phyloP scores from a whole-genome alignment of 2,797 vertebrate species.

The Garrulus glandarius region DNA sequence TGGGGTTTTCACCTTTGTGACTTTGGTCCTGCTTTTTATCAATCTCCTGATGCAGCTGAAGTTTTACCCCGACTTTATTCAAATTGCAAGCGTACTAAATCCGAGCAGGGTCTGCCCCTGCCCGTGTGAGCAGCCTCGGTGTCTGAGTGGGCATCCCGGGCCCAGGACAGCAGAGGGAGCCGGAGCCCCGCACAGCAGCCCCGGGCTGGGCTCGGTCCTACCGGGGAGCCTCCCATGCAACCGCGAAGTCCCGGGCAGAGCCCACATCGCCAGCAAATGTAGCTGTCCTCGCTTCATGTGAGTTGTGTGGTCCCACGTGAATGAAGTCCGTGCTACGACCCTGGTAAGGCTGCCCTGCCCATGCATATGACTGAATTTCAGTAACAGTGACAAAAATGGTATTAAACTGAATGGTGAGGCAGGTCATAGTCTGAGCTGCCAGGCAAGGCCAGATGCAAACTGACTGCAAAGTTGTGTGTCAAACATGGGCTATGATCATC shows the following conservation, averaged over 20 bases:
- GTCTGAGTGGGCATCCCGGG: fast-evolving
- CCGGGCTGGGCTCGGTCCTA: background rate
- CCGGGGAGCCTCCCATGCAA: too few species aligned
- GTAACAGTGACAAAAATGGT: too few species aligned
- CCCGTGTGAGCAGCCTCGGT: fast-evolving
- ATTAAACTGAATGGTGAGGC: background rate
- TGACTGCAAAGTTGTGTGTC: fast-evolving
- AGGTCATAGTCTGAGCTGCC: background rate
- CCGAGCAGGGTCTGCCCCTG: fast-evolving
- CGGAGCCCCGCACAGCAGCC: background rate
- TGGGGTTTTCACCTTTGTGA: background rate
- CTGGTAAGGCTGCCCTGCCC: background rate
- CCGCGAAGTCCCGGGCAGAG: too few species aligned
- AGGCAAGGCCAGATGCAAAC: background rate
- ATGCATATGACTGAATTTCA: fast-evolving
- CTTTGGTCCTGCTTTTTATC: background rate
- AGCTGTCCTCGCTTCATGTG: fast-evolving
- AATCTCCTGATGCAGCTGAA: background rate
- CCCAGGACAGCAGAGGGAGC: background rate
- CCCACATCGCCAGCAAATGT: fast-evolving
- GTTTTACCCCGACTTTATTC: background rate
- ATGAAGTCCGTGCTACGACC: fast-evolving
- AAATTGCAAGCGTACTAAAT: fast-evolving
- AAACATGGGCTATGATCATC: fast-evolving
- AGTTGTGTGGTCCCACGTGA: fast-evolving